Evolutionary conservation across 2,888 invertebrate genomes (phyloP).

Genomic region (Synergus itoensis): DNA sequence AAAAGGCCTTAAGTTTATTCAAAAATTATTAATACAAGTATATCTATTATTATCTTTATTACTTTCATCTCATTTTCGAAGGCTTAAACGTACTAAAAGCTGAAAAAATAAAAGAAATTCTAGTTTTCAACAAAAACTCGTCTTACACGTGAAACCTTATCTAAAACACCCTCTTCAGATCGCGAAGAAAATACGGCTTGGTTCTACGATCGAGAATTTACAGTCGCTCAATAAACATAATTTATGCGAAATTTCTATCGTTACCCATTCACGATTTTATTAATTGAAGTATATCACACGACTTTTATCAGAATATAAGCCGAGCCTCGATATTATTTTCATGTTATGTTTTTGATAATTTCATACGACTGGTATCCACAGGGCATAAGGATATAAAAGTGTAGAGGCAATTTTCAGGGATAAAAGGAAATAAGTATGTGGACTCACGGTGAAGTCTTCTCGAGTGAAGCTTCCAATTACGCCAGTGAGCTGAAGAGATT

Average conservation of each 20-base stretch:
- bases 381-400: not conserved
- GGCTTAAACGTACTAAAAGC: not conserved
- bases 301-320: conserved; percentile 2
- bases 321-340: not conserved
- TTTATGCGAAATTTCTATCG: conserved; percentile 22
- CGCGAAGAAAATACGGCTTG: not conserved
- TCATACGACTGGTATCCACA: not conserved
- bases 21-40: not conserved
- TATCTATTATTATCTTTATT: no score
- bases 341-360: not conserved
- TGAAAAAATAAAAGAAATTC: not conserved
- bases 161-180: not conserved
- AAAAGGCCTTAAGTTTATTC: not conserved
- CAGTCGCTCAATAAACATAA: not conserved
- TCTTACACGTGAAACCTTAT: conserved; percentile 15
- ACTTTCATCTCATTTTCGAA: not conserved
- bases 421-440: conserved; percentile 3
- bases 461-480: conserved; percentile 30
- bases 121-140: not conserved
- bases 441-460: conserved; percentile 10
- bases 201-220: conserved; percentile 3
- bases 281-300: conserved; percentile 26
- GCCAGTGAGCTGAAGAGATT: conserved; percentile 42
- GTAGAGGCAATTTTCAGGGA: conserved; percentile 5
- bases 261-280: conserved; percentile 24